Evolutionary conservation across 2,888 invertebrate species (phyloP).

Genomic region (Plebejus anna): DNA sequence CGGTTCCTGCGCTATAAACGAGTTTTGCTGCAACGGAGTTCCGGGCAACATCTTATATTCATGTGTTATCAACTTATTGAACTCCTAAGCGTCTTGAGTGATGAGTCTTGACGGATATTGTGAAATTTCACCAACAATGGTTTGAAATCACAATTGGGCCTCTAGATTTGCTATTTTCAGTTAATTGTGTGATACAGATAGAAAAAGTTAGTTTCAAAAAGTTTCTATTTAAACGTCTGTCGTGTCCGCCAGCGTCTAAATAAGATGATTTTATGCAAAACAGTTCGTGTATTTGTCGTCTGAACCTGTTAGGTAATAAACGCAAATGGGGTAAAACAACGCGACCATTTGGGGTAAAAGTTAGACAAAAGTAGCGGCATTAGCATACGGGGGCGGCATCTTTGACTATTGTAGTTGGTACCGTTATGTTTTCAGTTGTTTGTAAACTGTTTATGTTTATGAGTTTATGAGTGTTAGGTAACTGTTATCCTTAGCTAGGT

Average conservation of each 20-base stretch:
- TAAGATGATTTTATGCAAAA: neutral
- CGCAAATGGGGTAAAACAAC: neutral
- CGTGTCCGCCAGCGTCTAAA: neutral
- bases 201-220: neutral
- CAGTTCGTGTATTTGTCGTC: neutral
- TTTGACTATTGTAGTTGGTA: neutral
- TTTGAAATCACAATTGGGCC: no score
- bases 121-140: no score
- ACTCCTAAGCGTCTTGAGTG: no score
- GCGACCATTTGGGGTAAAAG: neutral
- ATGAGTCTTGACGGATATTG: no score
- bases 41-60: no score
- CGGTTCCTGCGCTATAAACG: no score
- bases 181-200: no score
- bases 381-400: neutral
- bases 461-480: constrained; percentile 14
- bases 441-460: constrained; percentile 8
- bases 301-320: neutral
- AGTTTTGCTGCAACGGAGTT: no score
- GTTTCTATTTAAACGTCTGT: neutral
- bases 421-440: constrained; percentile 9
- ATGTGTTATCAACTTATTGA: no score
- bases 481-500: neutral
- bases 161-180: no score
- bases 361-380: neutral